A percentile compares a stretch with the other conserved stretches of the same genome.
phyloP scores from a whole-genome alignment of 1,140 invertebrate genomes.

The Leptinotarsa undecemlineata region DNA sequence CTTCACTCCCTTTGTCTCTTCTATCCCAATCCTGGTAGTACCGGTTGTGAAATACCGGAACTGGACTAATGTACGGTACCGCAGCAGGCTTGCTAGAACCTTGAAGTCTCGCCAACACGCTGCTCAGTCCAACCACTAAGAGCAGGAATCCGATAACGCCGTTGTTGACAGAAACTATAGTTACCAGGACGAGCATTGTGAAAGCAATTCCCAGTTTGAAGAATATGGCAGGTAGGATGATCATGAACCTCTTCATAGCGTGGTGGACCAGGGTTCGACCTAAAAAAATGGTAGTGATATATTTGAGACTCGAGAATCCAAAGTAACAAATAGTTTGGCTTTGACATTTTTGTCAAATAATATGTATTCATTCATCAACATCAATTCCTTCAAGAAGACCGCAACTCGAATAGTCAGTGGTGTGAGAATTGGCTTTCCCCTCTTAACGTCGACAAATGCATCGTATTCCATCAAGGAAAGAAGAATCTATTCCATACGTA shows the following conservation, averaged over 20 bases:
- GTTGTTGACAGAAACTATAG: slow-evolving; percentile 51
- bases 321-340: too few species aligned
- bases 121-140: slow-evolving; percentile 52
- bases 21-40: slow-evolving; percentile 38
- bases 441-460: too few species aligned
- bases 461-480: too few species aligned
- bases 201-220: slow-evolving; percentile 55
- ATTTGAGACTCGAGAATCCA: too few species aligned
- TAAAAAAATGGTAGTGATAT: slow-evolving; percentile 29
- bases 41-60: slow-evolving; percentile 38
- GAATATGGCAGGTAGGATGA: slow-evolving; percentile 53
- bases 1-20: slow-evolving; percentile 29
- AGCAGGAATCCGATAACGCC: slow-evolving; percentile 53
- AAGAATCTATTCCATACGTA: too few species aligned
- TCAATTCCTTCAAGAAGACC: too few species aligned
- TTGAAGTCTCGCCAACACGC: slow-evolving; percentile 50
- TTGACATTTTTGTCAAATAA: too few species aligned
- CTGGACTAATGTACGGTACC: slow-evolving; percentile 29
- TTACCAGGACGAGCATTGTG: slow-evolving; percentile 50
- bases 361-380: too few species aligned
- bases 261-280: slow-evolving; percentile 53
- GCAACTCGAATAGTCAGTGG: too few species aligned
- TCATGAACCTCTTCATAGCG: slow-evolving; percentile 49
- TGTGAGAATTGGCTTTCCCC: too few species aligned
- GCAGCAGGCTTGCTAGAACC: slow-evolving; percentile 40